These are phyloP conservation scores for Lepidochrysops patricia DNA, from an alignment of 2,888 invertebrate species.

Conservation along the genomic window DNA sequence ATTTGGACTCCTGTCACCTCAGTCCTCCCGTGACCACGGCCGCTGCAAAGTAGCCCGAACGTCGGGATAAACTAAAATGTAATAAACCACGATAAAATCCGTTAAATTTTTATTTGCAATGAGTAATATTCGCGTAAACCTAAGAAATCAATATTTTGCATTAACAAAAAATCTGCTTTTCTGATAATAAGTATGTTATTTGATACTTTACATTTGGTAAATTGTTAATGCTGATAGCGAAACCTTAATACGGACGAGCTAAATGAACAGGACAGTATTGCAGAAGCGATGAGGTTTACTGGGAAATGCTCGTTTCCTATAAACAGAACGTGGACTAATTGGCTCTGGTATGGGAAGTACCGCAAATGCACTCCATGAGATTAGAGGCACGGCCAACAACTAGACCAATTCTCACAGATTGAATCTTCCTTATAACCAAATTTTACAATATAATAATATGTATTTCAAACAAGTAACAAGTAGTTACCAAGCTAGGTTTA, in stretches of 20 bases:
- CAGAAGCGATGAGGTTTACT: constrained; percentile 24
- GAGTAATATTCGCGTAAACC: too few species aligned
- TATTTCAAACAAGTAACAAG: not conserved
- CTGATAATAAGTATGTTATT: too few species aligned
- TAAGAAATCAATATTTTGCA: too few species aligned
- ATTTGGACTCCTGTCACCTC: too few species aligned
- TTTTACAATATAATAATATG: not conserved
- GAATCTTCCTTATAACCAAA: constrained; percentile 13
- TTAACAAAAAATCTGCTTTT: too few species aligned
- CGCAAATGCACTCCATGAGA: constrained; percentile 34
- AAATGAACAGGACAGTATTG: constrained; percentile 15
- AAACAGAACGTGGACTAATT: constrained; percentile 47
- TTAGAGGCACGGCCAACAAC: constrained; percentile 23
- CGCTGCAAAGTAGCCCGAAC: too few species aligned
- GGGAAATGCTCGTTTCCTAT: constrained; percentile 22
- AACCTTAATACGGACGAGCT: not conserved
- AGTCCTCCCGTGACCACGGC: too few species aligned
- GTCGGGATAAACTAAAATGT: too few species aligned
- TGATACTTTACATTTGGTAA: too few species aligned
- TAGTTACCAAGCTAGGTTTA: not conserved
- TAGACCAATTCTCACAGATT: constrained; percentile 21
- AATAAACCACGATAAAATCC: too few species aligned
- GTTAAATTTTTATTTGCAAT: too few species aligned
- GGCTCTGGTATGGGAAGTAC: constrained; percentile 39
- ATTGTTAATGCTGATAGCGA: not conserved